phyloP scores from a whole-genome alignment of 2,888 invertebrate species.

The Aphidius colemani region DNA sequence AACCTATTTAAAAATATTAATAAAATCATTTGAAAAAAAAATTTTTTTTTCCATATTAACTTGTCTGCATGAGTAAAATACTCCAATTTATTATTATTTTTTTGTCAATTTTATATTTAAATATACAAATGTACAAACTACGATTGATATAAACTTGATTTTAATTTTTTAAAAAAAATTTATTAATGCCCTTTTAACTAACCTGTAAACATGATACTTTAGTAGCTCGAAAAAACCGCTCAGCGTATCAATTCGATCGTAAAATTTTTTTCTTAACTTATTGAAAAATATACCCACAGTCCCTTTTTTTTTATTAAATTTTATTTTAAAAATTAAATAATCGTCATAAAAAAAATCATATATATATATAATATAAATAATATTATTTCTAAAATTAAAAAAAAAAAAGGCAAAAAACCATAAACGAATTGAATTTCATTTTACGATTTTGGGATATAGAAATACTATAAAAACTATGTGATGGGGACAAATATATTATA shows the following conservation, averaged over 20 bases:
- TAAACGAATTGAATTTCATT: conserved; percentile 35
- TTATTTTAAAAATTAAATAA: neutral
- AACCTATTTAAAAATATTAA: conserved; percentile 44
- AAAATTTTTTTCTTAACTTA: conserved; percentile 42
- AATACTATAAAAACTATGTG: conserved; percentile 9
- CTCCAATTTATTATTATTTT: no score
- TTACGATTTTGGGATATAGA: conserved; percentile 31
- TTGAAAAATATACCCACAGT: conserved; percentile 24
- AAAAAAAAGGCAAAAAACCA: conserved; percentile 11
- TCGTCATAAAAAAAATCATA: conserved; percentile 7
- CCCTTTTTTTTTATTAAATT: no score
- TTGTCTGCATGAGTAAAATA: no score
- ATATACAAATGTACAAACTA: no score
- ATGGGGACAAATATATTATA: neutral
- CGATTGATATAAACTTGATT: conserved; percentile 4
- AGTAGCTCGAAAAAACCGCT: conserved; percentile 32
- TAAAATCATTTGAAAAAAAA: conserved; percentile 48
- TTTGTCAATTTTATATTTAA: no score
- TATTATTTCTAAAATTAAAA: no score
- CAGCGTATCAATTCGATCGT: conserved; percentile 40
- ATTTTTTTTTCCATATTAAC: neutral
- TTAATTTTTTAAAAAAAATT: conserved; percentile 26
- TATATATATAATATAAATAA: no score
- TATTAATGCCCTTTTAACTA: conserved; percentile 16
- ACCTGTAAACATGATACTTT: conserved; percentile 48